Evolutionary conservation across 2,797 vertebrate species (phyloP).

Genomic region (Callimico goeldii): DNA sequence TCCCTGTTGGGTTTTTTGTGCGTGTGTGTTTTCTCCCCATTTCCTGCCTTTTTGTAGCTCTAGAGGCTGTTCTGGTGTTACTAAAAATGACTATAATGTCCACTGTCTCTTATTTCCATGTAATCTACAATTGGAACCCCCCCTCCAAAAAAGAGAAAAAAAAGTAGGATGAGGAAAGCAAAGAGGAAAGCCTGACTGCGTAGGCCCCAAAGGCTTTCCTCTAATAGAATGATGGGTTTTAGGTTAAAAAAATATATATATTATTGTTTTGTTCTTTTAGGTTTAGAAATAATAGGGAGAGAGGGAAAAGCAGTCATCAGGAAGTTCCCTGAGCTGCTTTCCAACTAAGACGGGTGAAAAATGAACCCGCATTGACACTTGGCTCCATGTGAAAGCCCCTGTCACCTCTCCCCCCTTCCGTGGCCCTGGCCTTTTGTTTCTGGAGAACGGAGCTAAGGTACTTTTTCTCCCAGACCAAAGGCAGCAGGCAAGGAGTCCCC

Average conservation of each 20-base stretch:
- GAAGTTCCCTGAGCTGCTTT: constrained; percentile 76
- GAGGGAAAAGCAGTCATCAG: constrained; percentile 74
- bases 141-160: constrained; percentile 50
- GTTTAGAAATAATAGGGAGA: constrained; percentile 54
- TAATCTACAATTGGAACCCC: constrained; percentile 55
- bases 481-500: constrained; percentile 71
- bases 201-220: constrained; percentile 59
- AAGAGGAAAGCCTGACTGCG: constrained; percentile 27
- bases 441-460: constrained; percentile 84
- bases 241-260: constrained; percentile 31
- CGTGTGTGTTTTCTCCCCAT: neutral
- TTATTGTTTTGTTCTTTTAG: constrained; percentile 45
- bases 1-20: neutral
- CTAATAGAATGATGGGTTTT: constrained; percentile 66
- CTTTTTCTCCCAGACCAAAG: constrained; percentile 78
- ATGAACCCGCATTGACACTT: constrained; percentile 75
- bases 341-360: constrained; percentile 63
- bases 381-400: constrained; percentile 78
- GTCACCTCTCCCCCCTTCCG: constrained; percentile 76
- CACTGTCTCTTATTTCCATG: constrained; percentile 48
- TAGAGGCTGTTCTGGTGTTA: constrained; percentile 48
- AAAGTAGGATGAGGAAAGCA: neutral
- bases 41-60: constrained; percentile 32
- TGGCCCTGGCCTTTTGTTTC: constrained; percentile 86
- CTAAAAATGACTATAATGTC: constrained; percentile 32